phyloP scores from a whole-genome alignment of 2,113 vertebrate genomes.

The Lanius collurio region DNA sequence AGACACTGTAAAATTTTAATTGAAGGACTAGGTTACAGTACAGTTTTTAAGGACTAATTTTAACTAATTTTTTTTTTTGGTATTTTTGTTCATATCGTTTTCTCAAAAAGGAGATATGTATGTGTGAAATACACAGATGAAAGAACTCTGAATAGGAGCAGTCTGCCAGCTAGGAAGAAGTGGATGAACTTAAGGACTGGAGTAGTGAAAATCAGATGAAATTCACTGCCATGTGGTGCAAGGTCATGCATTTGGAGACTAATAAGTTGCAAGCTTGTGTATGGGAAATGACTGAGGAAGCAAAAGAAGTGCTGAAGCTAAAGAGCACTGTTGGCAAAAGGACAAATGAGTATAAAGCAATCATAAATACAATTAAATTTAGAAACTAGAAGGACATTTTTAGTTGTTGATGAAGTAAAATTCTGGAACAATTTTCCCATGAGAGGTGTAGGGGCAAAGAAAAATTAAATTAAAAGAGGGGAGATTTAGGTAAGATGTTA shows the following conservation, averaged over 20 bases:
- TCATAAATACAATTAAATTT: constrained; percentile 11
- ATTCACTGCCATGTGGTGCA: neutral
- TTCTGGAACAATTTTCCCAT: neutral
- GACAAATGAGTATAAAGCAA: constrained; percentile 17
- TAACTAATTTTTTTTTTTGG: neutral
- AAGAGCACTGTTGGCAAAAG: constrained; percentile 25
- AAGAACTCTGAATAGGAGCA: neutral
- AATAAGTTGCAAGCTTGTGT: neutral
- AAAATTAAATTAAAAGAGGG: neutral
- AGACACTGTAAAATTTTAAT: neutral
- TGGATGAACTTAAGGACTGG: neutral
- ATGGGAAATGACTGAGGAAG: constrained; percentile 43
- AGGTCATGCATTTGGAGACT: constrained; percentile 18
- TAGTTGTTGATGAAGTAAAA: neutral
- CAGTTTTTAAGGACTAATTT: neutral
- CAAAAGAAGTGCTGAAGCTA: constrained; percentile 22
- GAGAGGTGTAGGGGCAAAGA: neutral
- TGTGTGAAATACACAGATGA: neutral
- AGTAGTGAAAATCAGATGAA: neutral
- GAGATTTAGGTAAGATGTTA: neutral
- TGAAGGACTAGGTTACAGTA: neutral
- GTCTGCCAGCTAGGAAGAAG: neutral
- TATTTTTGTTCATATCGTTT: neutral
- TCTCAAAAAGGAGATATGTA: neutral
- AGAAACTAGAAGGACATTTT: neutral